Base-by-base conservation (phyloP, 1,140 invertebrate genomes). In the Drosophila orena region DNA sequence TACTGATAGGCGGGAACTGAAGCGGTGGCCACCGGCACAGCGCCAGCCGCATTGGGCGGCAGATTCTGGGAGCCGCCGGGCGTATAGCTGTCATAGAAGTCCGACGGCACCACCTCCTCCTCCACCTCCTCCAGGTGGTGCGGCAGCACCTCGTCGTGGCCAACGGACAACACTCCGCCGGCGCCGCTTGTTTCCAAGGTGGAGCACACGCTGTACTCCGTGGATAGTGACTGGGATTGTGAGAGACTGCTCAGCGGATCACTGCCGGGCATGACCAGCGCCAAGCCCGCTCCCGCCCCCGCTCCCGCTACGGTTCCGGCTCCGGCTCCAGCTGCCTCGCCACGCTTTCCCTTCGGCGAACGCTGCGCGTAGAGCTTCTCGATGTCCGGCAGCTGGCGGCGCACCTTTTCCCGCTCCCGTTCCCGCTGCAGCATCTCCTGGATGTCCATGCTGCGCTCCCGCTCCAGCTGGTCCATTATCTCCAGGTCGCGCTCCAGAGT, bases 391-490 rank as follows among this genome's bases (percentile, higher is more conserved):
- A 92, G 14, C 27, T 81, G 80, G 2, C 91, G 77, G 0, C 91
- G 81, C 11, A 43, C 71, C 35, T 80, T 80, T 2, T 92, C 91
- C 22, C 76, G 74, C 30, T 79, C 72, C 52, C 88, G 70, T 12
- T 92, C 91, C 0, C 83, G 76, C 15, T 86, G 81, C 24, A 92
- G 62, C 81, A 92, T 91, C 20, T 92, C 91, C 53, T 89, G 84
- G 15, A 92, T 86, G 38, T 92, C 91, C 83, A 92, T 91, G 74
- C 91, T 92, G 27, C 91, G 78, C 57, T 92, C 91, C 11, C 91
- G 86, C 38, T 92, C 91, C 20, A 92, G 55, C 57, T 91, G 60
- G 59, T 92, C 91, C 20, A 92, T 92, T 1, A 92, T 92, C 65
- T 92, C 91, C 54, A 92, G 17, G 42, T 92, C 91, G 1, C 91